Evolutionary conservation across 2,888 invertebrate species (phyloP).

Genomic region (Lithophane socia): DNA sequence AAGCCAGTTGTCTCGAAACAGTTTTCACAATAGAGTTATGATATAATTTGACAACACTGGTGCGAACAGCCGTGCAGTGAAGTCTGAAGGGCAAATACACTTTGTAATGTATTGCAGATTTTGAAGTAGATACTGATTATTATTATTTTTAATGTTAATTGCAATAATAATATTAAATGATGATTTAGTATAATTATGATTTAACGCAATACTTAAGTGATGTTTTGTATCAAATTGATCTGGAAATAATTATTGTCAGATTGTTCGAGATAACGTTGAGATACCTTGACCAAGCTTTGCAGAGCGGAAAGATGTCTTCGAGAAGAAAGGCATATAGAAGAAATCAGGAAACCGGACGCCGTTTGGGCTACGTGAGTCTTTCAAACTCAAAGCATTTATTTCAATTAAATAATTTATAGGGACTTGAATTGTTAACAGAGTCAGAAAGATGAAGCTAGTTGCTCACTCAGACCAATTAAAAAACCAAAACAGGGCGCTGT

Average conservation of each 20-base stretch:
- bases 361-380: neutral
- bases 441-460: neutral
- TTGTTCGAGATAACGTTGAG: neutral
- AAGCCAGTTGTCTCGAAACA: constrained; percentile 87
- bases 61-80: constrained; percentile 68
- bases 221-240: neutral
- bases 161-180: neutral
- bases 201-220: neutral
- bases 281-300: neutral
- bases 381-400: neutral
- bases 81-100: constrained; percentile 50
- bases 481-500: too few relatives aligned
- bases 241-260: neutral
- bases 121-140: too few relatives aligned
- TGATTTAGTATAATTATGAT: neutral
- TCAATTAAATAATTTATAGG: neutral
- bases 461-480: too few relatives aligned
- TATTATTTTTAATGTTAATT: too few relatives aligned
- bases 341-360: neutral
- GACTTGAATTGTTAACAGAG: neutral
- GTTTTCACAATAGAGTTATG: constrained; percentile 90
- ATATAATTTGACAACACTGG: constrained; percentile 89
- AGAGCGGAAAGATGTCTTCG: neutral
- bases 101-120: neutral
- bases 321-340: neutral